Conservation (phyloP, 2,113 vertebrate genomes). For the Alosa alosa region DNA sequence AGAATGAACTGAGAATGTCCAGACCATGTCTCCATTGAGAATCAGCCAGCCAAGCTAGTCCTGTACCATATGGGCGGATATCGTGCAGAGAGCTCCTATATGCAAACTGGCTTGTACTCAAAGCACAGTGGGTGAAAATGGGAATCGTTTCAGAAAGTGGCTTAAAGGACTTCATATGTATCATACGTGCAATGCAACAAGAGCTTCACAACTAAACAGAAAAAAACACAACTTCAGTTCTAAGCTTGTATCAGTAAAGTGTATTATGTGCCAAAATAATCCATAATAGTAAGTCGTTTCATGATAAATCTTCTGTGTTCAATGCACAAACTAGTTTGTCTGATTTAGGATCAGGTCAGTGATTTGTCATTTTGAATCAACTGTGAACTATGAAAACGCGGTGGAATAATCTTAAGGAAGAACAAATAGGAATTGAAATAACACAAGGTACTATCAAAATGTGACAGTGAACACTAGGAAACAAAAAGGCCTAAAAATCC, state of each 20-base stretch:
- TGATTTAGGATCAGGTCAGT: not conserved
- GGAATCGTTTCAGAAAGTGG: not conserved
- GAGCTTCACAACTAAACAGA: not conserved
- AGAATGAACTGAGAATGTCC: no score
- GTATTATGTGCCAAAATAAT: no score
- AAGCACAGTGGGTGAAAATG: not conserved
- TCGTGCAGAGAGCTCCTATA: not conserved
- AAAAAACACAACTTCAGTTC: not conserved
- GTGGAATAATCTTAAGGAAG: not conserved
- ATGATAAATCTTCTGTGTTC: no score
- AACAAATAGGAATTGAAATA: not conserved
- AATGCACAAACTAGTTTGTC: no score
- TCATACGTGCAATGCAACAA: not conserved
- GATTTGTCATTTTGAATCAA: not conserved
- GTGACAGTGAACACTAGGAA: no score
- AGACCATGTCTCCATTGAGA: no score
- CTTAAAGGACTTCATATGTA: not conserved
- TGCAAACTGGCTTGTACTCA: not conserved
- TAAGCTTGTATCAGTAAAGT: no score
- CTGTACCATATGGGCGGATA: not conserved
- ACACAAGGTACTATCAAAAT: no score
- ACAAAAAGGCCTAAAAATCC: no score
- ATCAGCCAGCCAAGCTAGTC: no score
- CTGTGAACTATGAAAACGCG: no score
- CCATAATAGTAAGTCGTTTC: no score